Evolutionary conservation across 2,797 vertebrate genomes (phyloP), one percentile per base, ranked within the genome.

Genomic region (Danio choprae): DNA sequence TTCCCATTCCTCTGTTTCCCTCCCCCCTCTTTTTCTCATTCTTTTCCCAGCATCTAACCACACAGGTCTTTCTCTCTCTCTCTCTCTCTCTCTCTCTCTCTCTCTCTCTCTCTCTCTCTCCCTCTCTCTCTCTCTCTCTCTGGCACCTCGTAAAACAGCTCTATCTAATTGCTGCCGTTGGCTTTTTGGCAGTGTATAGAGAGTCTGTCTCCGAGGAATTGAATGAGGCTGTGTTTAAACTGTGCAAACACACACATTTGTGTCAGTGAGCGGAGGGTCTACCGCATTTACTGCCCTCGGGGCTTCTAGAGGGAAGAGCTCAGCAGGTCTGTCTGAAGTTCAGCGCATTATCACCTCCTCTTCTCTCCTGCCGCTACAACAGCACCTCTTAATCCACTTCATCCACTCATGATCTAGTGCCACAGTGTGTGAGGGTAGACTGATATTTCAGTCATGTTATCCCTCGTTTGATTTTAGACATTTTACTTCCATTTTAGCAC

Each of bases 171-270:
- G 93, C 92, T 89, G 92, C 93, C 91, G 89, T 92, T 93, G 92
- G 93, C 92, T 90, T 93, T 91, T 92, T 94, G 93, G 93, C 93
- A 93, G 90, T 87, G 90, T 92, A 91, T 92, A 92, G 91, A 94
- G 93, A 93, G 90, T 89, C 90, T 90, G 89, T 90, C 90, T 92
- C 91, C 92, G 20, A 79, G 82, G 82, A 84, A 84, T 81, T 72
- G 77, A 60, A 68, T 59, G 65, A 75, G 80, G 68, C 85, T 83
- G 80, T 46, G 77, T 85, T 87, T 85, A 81, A 83, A 84, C 77
- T 77, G 81, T 74, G 77, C 64, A 83, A 78, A 81, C 69, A 81
- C 81, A 83, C 77, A 83, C 77, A 81, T 63, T 55, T 75, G 69
- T 72, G 77, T 72, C n/a, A 68, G 16, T 70, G 62, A 77, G 64